Base-by-base conservation (phyloP, 2,113 vertebrate genomes). In the Entomyzon cyanotis region DNA sequence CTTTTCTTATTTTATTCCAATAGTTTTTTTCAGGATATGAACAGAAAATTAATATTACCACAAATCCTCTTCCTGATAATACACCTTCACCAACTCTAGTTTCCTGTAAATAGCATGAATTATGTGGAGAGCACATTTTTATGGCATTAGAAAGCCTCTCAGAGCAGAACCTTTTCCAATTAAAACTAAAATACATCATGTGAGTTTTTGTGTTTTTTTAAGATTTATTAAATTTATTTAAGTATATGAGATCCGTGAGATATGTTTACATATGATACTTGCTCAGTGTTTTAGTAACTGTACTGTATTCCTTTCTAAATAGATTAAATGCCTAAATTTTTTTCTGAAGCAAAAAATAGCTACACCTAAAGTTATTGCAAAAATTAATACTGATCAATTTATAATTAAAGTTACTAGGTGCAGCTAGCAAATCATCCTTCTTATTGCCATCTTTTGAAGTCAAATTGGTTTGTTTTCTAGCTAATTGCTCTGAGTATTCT, bases 211-310 rank as follows among this genome's bases (percentile, higher is more conserved):
- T 60, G 77, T 74, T 94, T 76, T 59, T 64, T 56, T 35, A 71
- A 87, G 67, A 53, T 91, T 94, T 75, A 90, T 67, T 92, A 71
- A 47, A 89, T 93, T 90, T 92, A 89, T 93, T 90, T 92, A 76
- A 76, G 73, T 65, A 63, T 78, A 87, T 42, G n/a, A 93, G 89
- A 69, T 85, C 86, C 0, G 23, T 33, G 64, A 89, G 73, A n/a
- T 53, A 76, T 33, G 81, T 63, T 90, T 89, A 94, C 58, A 58
- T 17, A 87, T 7, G 74, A 81, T 84, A 81, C 73, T 95, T 86
- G 89, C 87, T 96, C 94, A 93, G 89, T 93, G 89, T 77, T 95
- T 93, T 16, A 94, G 86, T 87, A 94, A 95, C 87, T 80, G 59
- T 52, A 94, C 68, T 74, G 78, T 47, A 85, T 87, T 68, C 84